Evolutionary conservation across 2,888 invertebrate genomes (phyloP).

Genomic region (Zygogramma bicolorata): DNA sequence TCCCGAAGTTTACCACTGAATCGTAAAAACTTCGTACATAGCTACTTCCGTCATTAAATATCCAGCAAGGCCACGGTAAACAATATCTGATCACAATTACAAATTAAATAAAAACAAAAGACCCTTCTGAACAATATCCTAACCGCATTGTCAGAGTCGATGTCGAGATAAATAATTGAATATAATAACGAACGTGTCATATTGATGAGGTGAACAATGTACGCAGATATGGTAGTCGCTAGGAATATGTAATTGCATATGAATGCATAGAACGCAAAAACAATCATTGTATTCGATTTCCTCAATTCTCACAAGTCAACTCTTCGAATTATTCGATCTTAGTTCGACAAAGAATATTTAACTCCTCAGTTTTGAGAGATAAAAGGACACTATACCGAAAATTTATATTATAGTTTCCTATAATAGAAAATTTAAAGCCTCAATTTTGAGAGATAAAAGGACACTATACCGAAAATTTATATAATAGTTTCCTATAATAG

Average conservation of each 20-base stretch:
- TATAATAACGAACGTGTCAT: neutral
- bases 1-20: neutral
- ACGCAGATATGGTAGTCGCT: neutral
- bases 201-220: neutral
- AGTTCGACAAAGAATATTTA: no score
- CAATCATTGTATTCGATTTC: neutral
- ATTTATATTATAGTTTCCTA: no score
- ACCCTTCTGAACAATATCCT: neutral
- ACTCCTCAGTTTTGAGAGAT: no score
- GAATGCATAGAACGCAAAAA: neutral
- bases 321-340: no score
- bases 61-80: neutral
- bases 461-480: no score
- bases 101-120: conserved; percentile 2
- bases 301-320: no score
- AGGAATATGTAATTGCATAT: neutral
- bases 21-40: neutral
- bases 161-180: neutral
- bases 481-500: no score
- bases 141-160: neutral
- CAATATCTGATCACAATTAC: neutral
- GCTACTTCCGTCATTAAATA: neutral
- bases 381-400: no score
- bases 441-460: no score
- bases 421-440: no score